These are phyloP conservation scores for Cistogaster globosa DNA, from an alignment of 2,888 invertebrate genomes.

Conservation along the genomic window DNA sequence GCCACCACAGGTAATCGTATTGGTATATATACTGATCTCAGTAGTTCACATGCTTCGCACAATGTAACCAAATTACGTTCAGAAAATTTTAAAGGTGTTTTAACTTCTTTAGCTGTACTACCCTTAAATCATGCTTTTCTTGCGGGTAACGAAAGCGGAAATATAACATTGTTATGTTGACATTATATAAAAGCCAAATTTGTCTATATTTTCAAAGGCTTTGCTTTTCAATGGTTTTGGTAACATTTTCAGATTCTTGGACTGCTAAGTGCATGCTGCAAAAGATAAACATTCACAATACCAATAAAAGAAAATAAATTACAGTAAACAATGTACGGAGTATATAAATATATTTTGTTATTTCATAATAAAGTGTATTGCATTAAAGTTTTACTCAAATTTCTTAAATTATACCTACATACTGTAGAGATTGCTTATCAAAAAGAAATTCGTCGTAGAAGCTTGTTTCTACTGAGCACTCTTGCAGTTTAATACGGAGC, in stretches of 20 bases:
- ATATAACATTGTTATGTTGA: constrained; percentile 91
- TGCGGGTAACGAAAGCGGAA: constrained; percentile 96
- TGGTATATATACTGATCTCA: constrained; percentile 89
- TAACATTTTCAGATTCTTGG: background rate
- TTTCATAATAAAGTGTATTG: too few relatives aligned
- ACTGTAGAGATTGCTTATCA: too few relatives aligned
- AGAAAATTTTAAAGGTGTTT: constrained; percentile 94
- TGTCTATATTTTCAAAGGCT: background rate
- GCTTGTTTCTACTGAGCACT: too few relatives aligned
- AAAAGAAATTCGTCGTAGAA: too few relatives aligned
- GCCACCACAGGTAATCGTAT: constrained; percentile 97
- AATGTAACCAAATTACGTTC: constrained; percentile 93
- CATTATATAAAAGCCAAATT: background rate
- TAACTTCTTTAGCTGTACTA: constrained; percentile 94
- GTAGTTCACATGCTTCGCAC: constrained; percentile 89
- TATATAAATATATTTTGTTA: too few relatives aligned
- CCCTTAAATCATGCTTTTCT: constrained; percentile 95
- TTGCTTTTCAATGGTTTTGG: background rate
- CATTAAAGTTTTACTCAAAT: too few relatives aligned
- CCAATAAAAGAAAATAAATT: too few relatives aligned
- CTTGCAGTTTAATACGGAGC: too few relatives aligned
- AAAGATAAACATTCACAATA: too few relatives aligned
- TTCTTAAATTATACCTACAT: too few relatives aligned
- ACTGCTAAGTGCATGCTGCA: too few relatives aligned
- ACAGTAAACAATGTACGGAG: too few relatives aligned